Base-by-base conservation (phyloP, 2,888 invertebrate genomes). In the Cheilosia vernalis region DNA sequence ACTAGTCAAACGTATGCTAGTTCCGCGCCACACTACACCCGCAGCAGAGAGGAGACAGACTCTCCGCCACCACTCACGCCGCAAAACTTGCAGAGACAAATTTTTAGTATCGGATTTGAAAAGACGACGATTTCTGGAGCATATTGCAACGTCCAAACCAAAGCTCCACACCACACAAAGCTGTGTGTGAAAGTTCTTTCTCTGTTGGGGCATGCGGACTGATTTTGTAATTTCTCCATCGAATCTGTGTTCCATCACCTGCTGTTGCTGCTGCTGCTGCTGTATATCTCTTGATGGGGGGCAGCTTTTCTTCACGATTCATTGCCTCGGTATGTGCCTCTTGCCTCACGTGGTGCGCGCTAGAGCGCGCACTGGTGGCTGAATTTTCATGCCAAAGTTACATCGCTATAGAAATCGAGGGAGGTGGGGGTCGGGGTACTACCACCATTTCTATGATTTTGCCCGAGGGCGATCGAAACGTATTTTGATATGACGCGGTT, bases 11-110 rank as follows among this genome's bases (percentile, higher is more conserved):
- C 85, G 85, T 85, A 85, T 85, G 85, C 84, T 81, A 76, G 81
- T 85, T 81, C 85, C 85, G 85, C 85, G 81, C 85, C 81, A 81
- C 81, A 81, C 85, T 81, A 85, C 85, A 85, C 85, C 85, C 85
- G 85, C 85, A 70, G 67, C 85, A 81, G 85, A 85, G 85, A 85
- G 81, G 81, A 85, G 81, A 70, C 76, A 81, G 77, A 81, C 85
- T 81, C 85, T 85, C 85, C 76, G 85, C 81, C 85, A 85, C 85
- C 85, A 85, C 76, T 76, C 70, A 77, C 66, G 81, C 81, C 85
- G 81, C 81, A 81, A 77, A 85, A 85, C 85, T 85, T 85, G 67
- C 81, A 85, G 81, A 79, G 84, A 85, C 81, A 72, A 81, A 76
- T 67, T 81, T 63, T 76, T 80, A 51, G 85, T 66, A 81, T 72